Conservation (phyloP, 2,888 invertebrate genomes). For the Drosophila mulleri region DNA sequence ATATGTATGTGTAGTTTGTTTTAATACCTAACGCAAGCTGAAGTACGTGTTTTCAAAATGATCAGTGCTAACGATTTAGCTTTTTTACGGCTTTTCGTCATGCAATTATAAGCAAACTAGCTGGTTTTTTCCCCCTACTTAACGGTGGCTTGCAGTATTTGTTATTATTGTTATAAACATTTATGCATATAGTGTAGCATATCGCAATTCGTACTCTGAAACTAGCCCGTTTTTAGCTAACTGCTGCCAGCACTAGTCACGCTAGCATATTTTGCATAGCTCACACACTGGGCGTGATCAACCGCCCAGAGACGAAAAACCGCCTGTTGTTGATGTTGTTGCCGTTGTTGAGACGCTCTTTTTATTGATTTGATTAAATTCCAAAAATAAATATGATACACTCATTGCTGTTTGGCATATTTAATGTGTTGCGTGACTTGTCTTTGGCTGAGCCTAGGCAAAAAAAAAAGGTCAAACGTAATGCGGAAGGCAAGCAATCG, state of each 20-base stretch:
- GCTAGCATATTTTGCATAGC: background rate
- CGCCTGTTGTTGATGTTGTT: slow-evolving; percentile 8
- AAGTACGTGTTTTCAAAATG: no score
- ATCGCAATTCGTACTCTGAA: background rate
- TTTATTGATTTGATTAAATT: slow-evolving; percentile 75
- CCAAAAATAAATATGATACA: slow-evolving; percentile 77
- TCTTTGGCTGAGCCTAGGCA: slow-evolving; percentile 24
- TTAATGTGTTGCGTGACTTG: slow-evolving; percentile 73
- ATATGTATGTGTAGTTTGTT: no score
- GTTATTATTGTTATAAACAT: background rate
- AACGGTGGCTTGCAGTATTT: background rate
- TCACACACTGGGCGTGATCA: slow-evolving; percentile 9
- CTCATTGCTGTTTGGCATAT: slow-evolving; percentile 43
- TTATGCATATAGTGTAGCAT: background rate
- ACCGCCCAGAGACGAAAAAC: background rate
- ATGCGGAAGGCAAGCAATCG: slow-evolving; percentile 68
- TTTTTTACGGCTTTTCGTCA: no score
- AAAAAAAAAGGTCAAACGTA: slow-evolving; percentile 64
- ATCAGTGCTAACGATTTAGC: background rate
- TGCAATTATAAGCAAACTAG: background rate
- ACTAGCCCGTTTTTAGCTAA: background rate
- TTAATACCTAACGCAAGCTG: background rate
- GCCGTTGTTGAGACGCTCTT: slow-evolving; percentile 13
- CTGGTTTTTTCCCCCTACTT: background rate
- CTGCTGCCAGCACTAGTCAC: background rate